A percentile compares a stretch with the other conserved stretches of the same genome.
Conservation (phyloP, 2,888 invertebrate species). For the Bellardia bayeri region DNA sequence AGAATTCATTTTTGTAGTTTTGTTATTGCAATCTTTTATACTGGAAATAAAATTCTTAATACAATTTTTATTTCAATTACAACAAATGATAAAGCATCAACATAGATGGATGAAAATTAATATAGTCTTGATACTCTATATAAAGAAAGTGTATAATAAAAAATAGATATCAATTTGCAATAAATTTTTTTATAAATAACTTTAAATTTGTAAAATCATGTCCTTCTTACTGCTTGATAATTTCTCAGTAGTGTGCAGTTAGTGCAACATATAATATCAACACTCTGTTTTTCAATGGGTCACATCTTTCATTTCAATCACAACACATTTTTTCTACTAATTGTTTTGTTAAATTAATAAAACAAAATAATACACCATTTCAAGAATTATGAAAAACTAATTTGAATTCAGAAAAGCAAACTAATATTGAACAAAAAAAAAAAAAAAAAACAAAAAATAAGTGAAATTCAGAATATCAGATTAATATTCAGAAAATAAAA, state of each 20-base stretch:
- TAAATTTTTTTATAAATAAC: too few relatives aligned
- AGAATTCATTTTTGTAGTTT: not conserved
- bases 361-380: not conserved
- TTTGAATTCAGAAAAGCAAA: too few relatives aligned
- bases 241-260: not conserved
- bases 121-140: not conserved
- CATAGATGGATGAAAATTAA: not conserved
- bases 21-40: conserved; percentile 13
- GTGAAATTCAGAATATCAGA: too few relatives aligned
- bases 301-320: conserved; percentile 26
- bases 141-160: too few relatives aligned
- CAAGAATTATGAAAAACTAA: too few relatives aligned
- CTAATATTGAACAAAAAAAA: too few relatives aligned
- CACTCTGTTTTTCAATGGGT: not conserved
- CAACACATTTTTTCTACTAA: conserved; percentile 7
- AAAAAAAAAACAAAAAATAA: too few relatives aligned
- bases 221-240: too few relatives aligned
- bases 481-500: too few relatives aligned
- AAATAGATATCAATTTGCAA: too few relatives aligned
- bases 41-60: not conserved
- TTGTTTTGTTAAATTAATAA: conserved; percentile 34
- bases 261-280: not conserved
- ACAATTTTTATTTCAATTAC: conserved; percentile 21
- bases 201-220: too few relatives aligned
- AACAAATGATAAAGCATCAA: not conserved